Conservation (phyloP, 2,888 invertebrate species). For the Sphecodes monilicornis region DNA sequence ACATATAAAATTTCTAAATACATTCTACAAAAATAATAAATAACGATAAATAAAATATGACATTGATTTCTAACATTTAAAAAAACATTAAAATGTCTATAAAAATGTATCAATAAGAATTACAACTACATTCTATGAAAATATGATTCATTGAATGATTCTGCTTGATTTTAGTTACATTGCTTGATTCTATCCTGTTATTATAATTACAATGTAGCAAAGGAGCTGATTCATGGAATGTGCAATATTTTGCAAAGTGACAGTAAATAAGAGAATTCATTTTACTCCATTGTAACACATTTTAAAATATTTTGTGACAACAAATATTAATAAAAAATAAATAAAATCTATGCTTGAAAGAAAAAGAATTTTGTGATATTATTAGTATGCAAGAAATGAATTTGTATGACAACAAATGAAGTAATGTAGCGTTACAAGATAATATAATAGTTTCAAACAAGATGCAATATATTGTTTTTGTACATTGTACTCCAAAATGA, state of each 20-base stretch:
- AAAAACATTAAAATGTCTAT: background rate
- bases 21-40: background rate
- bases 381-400: background rate
- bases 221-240: background rate
- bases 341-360: background rate
- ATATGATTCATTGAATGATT: background rate
- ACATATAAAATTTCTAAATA: background rate
- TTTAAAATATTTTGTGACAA: background rate
- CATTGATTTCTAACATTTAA: background rate
- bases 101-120: background rate
- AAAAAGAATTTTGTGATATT: background rate
- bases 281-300: background rate
- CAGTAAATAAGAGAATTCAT: background rate
- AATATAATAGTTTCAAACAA: background rate
- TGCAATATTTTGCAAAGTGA: background rate
- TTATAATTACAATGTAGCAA: background rate
- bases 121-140: background rate
- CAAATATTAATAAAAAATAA: background rate
- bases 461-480: background rate
- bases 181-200: no score
- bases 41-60: conserved; percentile 12
- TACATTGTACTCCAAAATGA: background rate
- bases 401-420: background rate
- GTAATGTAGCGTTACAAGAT: background rate
- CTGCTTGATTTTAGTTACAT: background rate